phyloP scores from a whole-genome alignment of 1,140 invertebrate genomes.

The Ditylenchus dipsaci region DNA sequence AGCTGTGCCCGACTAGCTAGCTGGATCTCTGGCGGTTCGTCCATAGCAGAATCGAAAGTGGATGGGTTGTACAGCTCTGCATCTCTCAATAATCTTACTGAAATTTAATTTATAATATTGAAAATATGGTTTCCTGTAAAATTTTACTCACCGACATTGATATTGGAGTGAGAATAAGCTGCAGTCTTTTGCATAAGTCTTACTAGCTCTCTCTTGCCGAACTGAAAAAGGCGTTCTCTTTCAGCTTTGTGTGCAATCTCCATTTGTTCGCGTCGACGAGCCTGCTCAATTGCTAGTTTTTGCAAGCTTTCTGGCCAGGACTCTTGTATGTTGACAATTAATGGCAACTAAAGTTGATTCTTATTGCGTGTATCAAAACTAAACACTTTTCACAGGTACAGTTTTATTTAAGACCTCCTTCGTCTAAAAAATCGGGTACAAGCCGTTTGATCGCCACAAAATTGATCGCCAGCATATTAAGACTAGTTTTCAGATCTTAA shows the following conservation, averaged over 20 bases:
- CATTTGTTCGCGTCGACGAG: conserved; percentile 9
- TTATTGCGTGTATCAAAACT: too few species aligned
- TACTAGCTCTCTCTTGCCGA: conserved; percentile 13
- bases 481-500: too few species aligned
- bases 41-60: not conserved
- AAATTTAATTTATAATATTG: not conserved
- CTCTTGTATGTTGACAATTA: conserved; percentile 1
- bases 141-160: not conserved
- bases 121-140: not conserved
- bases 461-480: too few species aligned
- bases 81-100: conserved; percentile 17
- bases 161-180: not conserved
- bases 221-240: conserved; percentile 11
- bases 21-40: conserved; percentile 2
- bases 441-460: too few species aligned
- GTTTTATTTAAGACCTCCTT: too few species aligned
- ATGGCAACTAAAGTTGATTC: conserved; percentile 8
- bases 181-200: not conserved
- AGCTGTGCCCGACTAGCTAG: conserved; percentile 1
- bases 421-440: too few species aligned
- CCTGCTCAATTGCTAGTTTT: conserved; percentile 14
- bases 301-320: conserved; percentile 13
- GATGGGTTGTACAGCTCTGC: conserved; percentile 13
- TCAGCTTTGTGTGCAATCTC: conserved; percentile 10
- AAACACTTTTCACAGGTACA: too few species aligned